phyloP scores from a whole-genome alignment of 2,113 vertebrate genomes.

The human region DNA sequence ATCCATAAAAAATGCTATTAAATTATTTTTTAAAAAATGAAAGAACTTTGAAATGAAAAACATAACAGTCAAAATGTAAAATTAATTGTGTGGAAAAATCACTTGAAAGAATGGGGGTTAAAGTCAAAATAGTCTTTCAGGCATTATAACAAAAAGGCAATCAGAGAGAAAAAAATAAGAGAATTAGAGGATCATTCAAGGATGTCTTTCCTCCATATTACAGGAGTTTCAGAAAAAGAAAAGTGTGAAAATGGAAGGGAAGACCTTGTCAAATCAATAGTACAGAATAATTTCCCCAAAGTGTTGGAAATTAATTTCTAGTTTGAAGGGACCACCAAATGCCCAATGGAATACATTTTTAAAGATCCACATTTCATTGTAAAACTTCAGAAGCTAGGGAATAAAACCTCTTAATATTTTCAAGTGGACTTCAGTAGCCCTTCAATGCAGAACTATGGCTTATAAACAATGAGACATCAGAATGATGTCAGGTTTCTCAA shows the following conservation, averaged over 20 bases:
- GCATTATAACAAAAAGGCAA: not conserved
- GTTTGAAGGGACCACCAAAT: not conserved
- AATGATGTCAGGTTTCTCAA: not conserved
- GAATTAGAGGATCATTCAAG: not conserved
- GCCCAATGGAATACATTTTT: not conserved
- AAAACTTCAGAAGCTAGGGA: not conserved
- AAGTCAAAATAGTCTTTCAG: conserved; percentile 22
- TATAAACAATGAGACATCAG: not conserved
- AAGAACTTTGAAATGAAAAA: not conserved
- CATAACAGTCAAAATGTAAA: not conserved
- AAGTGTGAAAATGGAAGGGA: not conserved
- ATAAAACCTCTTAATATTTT: not conserved
- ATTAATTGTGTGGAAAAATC: not conserved
- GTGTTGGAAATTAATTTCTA: not conserved
- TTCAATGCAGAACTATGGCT: not conserved
- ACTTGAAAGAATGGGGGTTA: not conserved
- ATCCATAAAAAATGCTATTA: not conserved
- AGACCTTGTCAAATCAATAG: not conserved
- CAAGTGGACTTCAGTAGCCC: not conserved
- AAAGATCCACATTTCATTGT: not conserved
- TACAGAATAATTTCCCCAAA: not conserved
- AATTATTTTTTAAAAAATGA: not conserved
- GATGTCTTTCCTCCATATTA: not conserved
- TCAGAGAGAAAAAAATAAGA: not conserved
- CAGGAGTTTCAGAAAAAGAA: not conserved